Evolutionary conservation across 2,888 invertebrate species (phyloP), one percentile per base, ranked within the genome.

Genomic region (Venusia cambrica): DNA sequence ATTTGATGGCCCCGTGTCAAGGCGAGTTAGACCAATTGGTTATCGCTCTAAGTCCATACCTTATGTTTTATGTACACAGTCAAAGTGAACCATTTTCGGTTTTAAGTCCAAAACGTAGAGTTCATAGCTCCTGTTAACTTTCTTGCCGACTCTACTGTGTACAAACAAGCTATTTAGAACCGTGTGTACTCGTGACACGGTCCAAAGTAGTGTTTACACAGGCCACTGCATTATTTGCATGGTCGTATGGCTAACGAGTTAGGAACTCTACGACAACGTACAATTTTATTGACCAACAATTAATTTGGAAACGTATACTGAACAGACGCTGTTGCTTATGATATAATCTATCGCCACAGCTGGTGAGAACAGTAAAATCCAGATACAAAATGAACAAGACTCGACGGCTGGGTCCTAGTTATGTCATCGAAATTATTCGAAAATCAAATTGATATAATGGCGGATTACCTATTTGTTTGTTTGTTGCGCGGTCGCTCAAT

Each of bases 1-100:
- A 61, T 69, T 69, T 68, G 57, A 69, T 68, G 56, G 51, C 38
- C 35, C 38, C 28, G 31, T 38, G 44, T 38, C 29, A 48, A 41
- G 24, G 41, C 39, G 45, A 44, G 48, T 40, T 39, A 48, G 42
- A 37, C 34, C 36, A 57, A 57, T 57, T 54, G 51, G 40, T 49
- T 38, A 57, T 60, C 54, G 51, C 54, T 54, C 30, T 35, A 31
- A 18, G 33, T 35, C 41, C 48, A 45, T 34, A 44, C 30, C 37
- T 38, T 34, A 40, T 44, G 48, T 43, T 46, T 39, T 33, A 39
- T 32, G 8, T 22, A 35, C 24, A 37, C 4, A 5, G 4, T 12
- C 3, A n/a, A 22, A 0, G 9, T 9, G 9, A 1, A 8, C 11
- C 9, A 9, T 16, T 24, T 5, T 19, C 10, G 8, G 25, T 19